Evolutionary conservation across 2,113 vertebrate genomes (phyloP).

Genomic region (Sardina pilchardus): DNA sequence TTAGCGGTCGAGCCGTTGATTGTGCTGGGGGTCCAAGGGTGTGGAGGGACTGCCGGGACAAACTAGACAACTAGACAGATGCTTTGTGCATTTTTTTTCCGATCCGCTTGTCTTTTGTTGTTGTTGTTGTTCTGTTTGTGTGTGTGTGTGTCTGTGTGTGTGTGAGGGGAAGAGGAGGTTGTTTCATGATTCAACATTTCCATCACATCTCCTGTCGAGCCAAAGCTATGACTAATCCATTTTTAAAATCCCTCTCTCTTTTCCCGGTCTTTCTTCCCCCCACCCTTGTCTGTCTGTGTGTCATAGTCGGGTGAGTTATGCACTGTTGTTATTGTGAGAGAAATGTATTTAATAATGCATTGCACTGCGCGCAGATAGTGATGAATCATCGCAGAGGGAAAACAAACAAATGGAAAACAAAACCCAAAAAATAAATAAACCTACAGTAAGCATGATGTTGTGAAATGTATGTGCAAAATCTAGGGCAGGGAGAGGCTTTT

Average conservation of each 20-base stretch:
- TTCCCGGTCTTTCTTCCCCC: neutral
- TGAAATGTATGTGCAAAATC: neutral
- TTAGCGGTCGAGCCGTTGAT: neutral
- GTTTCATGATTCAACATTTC: constrained; percentile 23
- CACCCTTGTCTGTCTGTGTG: neutral
- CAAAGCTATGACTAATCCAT: constrained; percentile 5
- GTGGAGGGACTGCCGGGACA: neutral
- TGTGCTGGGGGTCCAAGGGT: neutral
- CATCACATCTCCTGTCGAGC: constrained; percentile 1
- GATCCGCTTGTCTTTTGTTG: neutral
- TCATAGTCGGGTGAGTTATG: constrained; percentile 2
- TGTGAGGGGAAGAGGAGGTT: neutral
- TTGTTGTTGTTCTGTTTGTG: neutral
- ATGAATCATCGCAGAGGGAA: constrained; percentile 13
- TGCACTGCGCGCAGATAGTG: neutral
- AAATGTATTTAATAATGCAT: constrained; percentile 22
- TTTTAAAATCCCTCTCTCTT: neutral
- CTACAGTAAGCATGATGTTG: neutral
- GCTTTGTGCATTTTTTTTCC: neutral
- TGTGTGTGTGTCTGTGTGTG: neutral
- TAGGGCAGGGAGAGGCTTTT: neutral
- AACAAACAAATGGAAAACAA: constrained; percentile 19
- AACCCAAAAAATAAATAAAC: constrained; percentile 9
- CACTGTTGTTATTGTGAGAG: constrained; percentile 17
- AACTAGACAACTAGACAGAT: neutral